These are phyloP conservation scores for Eueides isabella DNA, from an alignment of 1,140 invertebrate species.

Conservation along the genomic window DNA sequence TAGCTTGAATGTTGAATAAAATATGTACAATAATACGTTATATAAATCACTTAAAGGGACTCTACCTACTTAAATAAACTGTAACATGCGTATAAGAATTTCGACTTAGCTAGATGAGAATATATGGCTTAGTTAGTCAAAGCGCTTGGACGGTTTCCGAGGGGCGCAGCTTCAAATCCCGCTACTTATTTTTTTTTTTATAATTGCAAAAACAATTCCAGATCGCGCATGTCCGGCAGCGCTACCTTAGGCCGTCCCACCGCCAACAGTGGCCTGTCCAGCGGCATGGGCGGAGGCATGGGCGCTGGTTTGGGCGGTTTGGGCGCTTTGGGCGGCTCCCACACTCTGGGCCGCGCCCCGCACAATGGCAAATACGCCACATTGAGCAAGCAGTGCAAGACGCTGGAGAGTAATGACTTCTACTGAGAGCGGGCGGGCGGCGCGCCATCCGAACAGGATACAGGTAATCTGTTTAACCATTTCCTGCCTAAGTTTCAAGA, in stretches of 20 bases:
- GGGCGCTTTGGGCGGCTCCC: constrained; percentile 72
- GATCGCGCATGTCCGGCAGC: constrained; percentile 67
- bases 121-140: no score
- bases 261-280: neutral
- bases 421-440: constrained; percentile 92
- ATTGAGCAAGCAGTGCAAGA: constrained; percentile 96
- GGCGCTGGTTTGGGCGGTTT: constrained; percentile 83
- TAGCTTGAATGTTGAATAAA: no score
- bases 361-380: constrained; percentile 93
- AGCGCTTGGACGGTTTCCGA: no score
- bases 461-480: constrained; percentile 72
- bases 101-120: no score
- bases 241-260: constrained; percentile 78
- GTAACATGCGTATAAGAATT: no score
- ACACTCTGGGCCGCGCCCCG: constrained; percentile 82
- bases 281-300: neutral
- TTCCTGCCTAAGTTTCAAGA: no score
- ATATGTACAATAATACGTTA: no score
- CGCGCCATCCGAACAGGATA: constrained; percentile 65
- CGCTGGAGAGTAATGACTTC: constrained; percentile 95
- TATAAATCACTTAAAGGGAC: no score
- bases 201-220: constrained; percentile 17
- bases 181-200: neutral
- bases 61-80: no score
- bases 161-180: no score